Evolutionary conservation across 1,140 invertebrate species (phyloP).

Genomic region (Aradophagus sp.): DNA sequence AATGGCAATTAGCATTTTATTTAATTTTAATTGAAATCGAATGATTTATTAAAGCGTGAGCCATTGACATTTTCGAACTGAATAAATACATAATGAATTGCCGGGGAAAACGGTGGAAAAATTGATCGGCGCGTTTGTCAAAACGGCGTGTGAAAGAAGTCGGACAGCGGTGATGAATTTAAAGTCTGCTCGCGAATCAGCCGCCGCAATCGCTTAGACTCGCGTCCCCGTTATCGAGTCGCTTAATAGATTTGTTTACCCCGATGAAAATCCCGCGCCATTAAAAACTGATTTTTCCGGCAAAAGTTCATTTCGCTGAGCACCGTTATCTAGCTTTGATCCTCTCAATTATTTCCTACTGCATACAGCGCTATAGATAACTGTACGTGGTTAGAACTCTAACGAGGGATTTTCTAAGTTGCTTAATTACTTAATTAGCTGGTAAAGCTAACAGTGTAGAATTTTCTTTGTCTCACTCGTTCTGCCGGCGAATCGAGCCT

Average conservation of each 20-base stretch:
- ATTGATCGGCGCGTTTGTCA: too few relatives aligned
- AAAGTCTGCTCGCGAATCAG: too few relatives aligned
- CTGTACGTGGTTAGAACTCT: conserved; percentile 44
- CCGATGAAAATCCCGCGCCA: conserved; percentile 21
- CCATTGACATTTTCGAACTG: too few relatives aligned
- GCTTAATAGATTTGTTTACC: too few relatives aligned
- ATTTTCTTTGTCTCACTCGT: conserved; percentile 39
- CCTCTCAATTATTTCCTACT: conserved; percentile 46
- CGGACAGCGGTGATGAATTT: too few relatives aligned
- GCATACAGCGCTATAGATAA: conserved; percentile 29
- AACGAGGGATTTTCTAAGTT: conserved; percentile 53
- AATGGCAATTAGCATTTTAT: conserved; percentile 1
- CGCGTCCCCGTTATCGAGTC: too few relatives aligned
- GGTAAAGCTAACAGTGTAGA: conserved; percentile 30
- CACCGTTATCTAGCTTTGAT: conserved; percentile 40
- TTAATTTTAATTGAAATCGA: conserved; percentile 13
- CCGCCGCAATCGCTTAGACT: too few relatives aligned
- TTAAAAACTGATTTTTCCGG: conserved; percentile 30
- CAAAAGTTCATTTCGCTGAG: conserved; percentile 35
- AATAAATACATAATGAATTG: too few relatives aligned
- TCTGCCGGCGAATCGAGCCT: conserved; percentile 16
- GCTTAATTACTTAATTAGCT: conserved; percentile 55
- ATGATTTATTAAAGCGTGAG: conserved; percentile 2
- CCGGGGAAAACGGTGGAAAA: too few relatives aligned
- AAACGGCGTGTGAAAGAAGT: too few relatives aligned